A percentile compares a stretch with the other conserved stretches of the same genome.
phyloP scores from a whole-genome alignment of 2,888 invertebrate species.

The Tanypteryx hageni region DNA sequence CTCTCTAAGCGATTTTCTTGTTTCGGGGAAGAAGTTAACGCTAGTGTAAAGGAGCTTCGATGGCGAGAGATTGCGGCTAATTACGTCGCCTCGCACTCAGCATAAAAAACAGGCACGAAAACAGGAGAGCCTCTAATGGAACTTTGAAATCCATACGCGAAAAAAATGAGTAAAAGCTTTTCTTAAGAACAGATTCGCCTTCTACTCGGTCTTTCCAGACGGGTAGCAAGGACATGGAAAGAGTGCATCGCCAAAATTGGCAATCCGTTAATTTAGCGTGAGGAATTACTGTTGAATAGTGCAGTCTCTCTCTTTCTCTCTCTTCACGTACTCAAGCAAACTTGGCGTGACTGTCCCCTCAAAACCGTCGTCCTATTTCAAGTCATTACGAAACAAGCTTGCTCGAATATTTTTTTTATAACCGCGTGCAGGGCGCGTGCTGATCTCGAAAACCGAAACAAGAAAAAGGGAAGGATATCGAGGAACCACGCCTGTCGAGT shows the following conservation, averaged over 20 bases:
- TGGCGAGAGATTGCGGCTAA: slow-evolving; percentile 18
- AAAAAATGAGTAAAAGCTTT: neutral
- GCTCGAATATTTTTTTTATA: neutral
- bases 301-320: neutral
- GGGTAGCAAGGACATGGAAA: neutral
- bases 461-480: neutral
- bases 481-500: neutral
- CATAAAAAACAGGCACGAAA: neutral
- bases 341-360: neutral
- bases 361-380: neutral
- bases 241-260: neutral
- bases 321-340: neutral
- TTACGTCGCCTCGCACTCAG: neutral
- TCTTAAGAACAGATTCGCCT: neutral
- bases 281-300: neutral
- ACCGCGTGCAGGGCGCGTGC: neutral
- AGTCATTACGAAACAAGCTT: neutral
- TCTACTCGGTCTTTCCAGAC: neutral
- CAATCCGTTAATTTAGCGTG: neutral
- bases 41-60: slow-evolving; percentile 6
- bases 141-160: neutral
- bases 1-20: too few relatives aligned
- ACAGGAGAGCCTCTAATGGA: neutral
- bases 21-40: neutral
- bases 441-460: neutral